Conservation (phyloP, 2,113 vertebrate genomes). For the Silurus asotus region DNA sequence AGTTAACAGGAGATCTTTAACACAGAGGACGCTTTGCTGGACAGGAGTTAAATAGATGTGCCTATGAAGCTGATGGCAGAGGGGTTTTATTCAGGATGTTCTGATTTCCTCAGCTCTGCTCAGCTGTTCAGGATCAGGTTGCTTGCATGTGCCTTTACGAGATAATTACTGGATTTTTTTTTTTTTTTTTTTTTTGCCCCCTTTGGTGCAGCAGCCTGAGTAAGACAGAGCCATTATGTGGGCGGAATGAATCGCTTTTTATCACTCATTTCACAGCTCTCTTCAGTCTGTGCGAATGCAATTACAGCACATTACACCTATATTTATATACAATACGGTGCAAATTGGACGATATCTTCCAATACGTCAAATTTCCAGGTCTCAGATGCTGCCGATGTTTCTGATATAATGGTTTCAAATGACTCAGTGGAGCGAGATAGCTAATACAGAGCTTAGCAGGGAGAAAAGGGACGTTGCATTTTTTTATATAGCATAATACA, state of each 20-base stretch:
- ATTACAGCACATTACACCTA: constrained; percentile 24
- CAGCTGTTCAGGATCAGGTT: constrained; percentile 68
- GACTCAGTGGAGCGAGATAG: constrained; percentile 63
- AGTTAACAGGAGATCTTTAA: background rate
- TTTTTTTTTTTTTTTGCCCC: background rate
- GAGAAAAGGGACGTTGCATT: constrained; percentile 64
- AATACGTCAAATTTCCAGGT: background rate
- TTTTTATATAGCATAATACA: constrained; percentile 84
- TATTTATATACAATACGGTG: constrained; percentile 20
- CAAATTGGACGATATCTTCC: constrained; percentile 9
- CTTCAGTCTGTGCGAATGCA: constrained; percentile 23
- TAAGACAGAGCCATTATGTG: constrained; percentile 40
- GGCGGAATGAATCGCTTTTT: constrained; percentile 39
- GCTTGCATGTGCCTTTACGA: constrained; percentile 73
- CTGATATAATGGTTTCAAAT: constrained; percentile 74
- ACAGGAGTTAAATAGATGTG: background rate
- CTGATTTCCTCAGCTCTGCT: constrained; percentile 55
- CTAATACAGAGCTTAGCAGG: constrained; percentile 51
- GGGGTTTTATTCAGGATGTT: constrained; percentile 55
- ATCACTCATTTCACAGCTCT: constrained; percentile 40
- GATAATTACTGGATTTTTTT: constrained; percentile 73
- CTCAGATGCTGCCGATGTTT: constrained; percentile 57
- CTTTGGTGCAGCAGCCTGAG: constrained; percentile 38
- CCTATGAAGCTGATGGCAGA: background rate
- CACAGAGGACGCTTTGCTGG: background rate